Conservation (phyloP, 1,140 invertebrate species). For the Gonioctena quinquepunctata region DNA sequence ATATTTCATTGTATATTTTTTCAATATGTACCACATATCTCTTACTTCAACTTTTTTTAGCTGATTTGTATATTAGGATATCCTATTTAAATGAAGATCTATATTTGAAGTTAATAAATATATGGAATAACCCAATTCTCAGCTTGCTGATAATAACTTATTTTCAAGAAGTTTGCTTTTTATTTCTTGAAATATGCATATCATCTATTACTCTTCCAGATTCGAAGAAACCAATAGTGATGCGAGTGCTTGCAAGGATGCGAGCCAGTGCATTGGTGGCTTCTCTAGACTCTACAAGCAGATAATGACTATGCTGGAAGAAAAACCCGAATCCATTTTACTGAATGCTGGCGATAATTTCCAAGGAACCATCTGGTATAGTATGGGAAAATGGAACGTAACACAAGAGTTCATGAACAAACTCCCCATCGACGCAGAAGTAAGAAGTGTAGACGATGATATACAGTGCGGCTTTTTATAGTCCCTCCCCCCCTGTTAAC, state of each 20-base stretch:
- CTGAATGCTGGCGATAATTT: conserved; percentile 85
- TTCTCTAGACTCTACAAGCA: conserved; percentile 68
- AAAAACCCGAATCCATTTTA: conserved; percentile 67
- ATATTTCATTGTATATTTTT: too few relatives aligned
- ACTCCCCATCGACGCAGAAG: conserved; percentile 78
- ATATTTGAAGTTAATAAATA: too few relatives aligned
- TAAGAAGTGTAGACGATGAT: conserved; percentile 59
- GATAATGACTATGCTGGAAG: conserved; percentile 59
- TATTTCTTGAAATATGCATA: too few relatives aligned
- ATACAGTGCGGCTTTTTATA: too few relatives aligned
- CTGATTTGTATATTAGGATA: too few relatives aligned
- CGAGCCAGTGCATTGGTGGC: conserved; percentile 72
- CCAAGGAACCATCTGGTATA: conserved; percentile 86
- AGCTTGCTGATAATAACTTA: too few relatives aligned
- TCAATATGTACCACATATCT: too few relatives aligned
- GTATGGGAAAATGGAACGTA: conserved; percentile 73
- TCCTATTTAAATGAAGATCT: too few relatives aligned
- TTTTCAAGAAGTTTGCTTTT: too few relatives aligned
- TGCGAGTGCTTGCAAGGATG: conserved; percentile 64
- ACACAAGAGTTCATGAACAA: conserved; percentile 76
- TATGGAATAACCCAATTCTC: too few relatives aligned
- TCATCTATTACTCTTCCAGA: conserved; percentile 55
- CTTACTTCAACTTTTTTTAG: too few relatives aligned
- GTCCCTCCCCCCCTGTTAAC: too few relatives aligned
- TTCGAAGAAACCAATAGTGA: conserved; percentile 69